Evolutionary conservation across 2,797 vertebrate species (phyloP).

Genomic region (Cyclopterus lumpus): DNA sequence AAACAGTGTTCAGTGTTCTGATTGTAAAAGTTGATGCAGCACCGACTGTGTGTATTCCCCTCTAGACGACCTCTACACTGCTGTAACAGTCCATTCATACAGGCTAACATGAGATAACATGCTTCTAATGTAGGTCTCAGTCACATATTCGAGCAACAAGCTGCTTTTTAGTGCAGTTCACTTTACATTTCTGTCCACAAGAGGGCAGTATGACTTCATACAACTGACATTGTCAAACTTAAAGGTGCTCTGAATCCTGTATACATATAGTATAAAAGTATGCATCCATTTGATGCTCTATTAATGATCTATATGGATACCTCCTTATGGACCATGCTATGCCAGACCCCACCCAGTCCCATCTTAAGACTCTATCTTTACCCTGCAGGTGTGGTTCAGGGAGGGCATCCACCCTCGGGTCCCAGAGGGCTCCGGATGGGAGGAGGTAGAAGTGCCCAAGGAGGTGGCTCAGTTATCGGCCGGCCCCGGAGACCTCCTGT

Average conservation of each 20-base stretch:
- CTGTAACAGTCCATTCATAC: neutral
- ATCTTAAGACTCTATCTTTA: neutral
- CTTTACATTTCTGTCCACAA: slow-evolving; percentile 57
- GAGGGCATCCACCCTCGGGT: slow-evolving; percentile 91
- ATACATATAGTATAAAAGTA: no score
- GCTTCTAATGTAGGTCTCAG: neutral
- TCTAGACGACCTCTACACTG: neutral
- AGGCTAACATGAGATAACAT: neutral
- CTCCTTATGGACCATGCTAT: neutral
- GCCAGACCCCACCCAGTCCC: neutral
- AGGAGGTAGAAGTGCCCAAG: slow-evolving; percentile 87
- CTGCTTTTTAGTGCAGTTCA: neutral
- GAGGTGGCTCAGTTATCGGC: slow-evolving; percentile 94
- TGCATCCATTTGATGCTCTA: neutral
- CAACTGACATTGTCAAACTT: neutral
- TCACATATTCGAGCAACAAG: slow-evolving; percentile 4
- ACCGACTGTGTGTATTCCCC: neutral
- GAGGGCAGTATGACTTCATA: slow-evolving; percentile 67
- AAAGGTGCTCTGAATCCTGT: neutral
- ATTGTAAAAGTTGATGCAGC: neutral
- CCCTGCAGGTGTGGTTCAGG: slow-evolving; percentile 92
- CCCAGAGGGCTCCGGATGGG: slow-evolving; percentile 93
- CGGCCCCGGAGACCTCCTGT: slow-evolving; percentile 94
- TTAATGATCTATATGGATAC: neutral
- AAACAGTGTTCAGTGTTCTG: neutral